Evolutionary conservation across 1,140 invertebrate species (phyloP).

Genomic region (Fopius arisanus): DNA sequence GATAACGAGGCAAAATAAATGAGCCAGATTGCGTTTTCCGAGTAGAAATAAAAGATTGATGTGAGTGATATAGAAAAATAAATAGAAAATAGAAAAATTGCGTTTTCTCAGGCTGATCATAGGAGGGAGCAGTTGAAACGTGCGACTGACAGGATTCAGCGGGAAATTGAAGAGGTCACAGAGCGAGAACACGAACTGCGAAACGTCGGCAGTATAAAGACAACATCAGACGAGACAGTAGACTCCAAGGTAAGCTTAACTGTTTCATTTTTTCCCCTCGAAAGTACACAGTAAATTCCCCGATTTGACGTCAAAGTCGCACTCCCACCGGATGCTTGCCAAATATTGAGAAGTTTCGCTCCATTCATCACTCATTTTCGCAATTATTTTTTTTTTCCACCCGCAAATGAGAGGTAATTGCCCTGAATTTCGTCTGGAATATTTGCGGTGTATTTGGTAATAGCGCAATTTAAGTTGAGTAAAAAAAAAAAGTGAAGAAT

Average conservation of each 20-base stretch:
- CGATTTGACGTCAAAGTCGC: background rate
- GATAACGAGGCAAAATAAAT: background rate
- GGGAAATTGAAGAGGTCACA: constrained; percentile 74
- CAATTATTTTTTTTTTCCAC: no score
- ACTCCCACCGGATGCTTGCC: background rate
- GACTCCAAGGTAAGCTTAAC: constrained; percentile 49
- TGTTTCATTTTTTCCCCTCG: background rate
- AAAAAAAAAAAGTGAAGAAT: no score
- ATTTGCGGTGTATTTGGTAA: background rate
- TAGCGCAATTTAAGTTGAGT: no score
- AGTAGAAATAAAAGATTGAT: no score
- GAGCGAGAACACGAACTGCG: constrained; percentile 73
- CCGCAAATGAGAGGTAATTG: background rate
- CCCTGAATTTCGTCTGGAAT: background rate
- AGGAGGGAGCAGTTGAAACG: constrained; percentile 52
- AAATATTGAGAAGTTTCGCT: background rate
- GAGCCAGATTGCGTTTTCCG: no score
- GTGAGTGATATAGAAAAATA: no score
- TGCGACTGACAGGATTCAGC: constrained; percentile 69
- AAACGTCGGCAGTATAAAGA: constrained; percentile 65
- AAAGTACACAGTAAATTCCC: background rate
- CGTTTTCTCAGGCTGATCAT: constrained; percentile 45
- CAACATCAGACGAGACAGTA: constrained; percentile 52
- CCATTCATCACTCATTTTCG: background rate
- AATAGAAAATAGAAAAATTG: background rate